These are phyloP conservation scores for Caloenas nicobarica DNA, from an alignment of 2,113 vertebrate genomes.

Conservation along the genomic window DNA sequence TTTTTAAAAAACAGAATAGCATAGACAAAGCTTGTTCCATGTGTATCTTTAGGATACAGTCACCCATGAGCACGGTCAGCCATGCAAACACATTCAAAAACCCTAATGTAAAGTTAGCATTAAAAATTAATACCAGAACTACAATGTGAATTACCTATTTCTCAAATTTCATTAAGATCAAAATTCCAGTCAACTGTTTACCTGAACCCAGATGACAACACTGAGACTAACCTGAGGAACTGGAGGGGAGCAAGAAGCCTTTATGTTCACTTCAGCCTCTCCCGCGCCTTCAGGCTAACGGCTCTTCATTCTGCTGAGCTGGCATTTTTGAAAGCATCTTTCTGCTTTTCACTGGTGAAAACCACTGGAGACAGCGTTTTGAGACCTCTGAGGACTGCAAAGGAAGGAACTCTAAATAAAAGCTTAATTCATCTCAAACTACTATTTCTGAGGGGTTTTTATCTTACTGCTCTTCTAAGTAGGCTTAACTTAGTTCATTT, in stretches of 20 bases:
- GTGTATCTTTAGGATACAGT: not conserved
- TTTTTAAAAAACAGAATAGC: not conserved
- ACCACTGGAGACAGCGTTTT: not conserved
- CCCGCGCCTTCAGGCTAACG: not conserved
- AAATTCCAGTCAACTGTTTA: not conserved
- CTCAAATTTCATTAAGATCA: not conserved
- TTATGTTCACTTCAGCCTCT: not conserved
- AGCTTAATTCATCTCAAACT: not conserved
- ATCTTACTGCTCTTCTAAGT: not conserved
- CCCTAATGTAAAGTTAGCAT: not conserved
- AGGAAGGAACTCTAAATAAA: not conserved
- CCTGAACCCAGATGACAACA: not conserved
- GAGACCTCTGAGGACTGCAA: not conserved
- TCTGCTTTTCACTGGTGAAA: not conserved
- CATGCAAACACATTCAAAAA: not conserved
- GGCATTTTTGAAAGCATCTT: not conserved
- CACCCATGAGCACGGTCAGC: not conserved
- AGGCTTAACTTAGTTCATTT: not conserved
- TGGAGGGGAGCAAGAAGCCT: not conserved
- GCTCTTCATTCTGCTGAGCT: not conserved
- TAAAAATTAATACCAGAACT: constrained; percentile 33
- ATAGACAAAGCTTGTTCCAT: not conserved
- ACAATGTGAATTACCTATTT: not conserved
- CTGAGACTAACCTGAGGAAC: not conserved
- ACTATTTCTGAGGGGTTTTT: not conserved